These are phyloP conservation scores for Neomicropteryx cornuta DNA, from an alignment of 1,140 invertebrate genomes.

Conservation along the genomic window DNA sequence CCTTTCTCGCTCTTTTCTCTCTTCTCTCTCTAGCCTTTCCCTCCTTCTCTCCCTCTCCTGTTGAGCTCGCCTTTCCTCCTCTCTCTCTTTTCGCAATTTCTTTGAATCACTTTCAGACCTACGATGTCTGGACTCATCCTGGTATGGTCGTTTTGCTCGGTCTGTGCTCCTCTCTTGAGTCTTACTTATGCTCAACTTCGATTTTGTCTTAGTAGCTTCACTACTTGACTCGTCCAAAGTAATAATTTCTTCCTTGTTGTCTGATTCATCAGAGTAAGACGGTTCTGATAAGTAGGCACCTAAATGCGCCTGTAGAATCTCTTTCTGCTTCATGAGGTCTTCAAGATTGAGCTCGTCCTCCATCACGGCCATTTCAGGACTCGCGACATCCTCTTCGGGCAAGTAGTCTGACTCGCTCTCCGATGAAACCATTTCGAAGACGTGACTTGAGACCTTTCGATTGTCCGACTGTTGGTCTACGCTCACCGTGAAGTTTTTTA, in stretches of 20 bases:
- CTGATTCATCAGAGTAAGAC: too few relatives aligned
- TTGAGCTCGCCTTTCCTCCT: slow-evolving; percentile 27
- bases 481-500: slow-evolving; percentile 25
- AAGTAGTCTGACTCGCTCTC: slow-evolving; percentile 56
- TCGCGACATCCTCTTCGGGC: slow-evolving; percentile 58
- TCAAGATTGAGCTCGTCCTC: slow-evolving; percentile 81
- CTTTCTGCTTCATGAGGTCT: slow-evolving; percentile 81
- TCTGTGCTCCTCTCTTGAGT: too few relatives aligned
- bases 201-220: too few relatives aligned
- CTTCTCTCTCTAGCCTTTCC: slow-evolving; percentile 14
- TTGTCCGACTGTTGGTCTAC: slow-evolving; percentile 20
- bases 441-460: slow-evolving; percentile 16
- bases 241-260: too few relatives aligned
- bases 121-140: too few relatives aligned
- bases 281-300: slow-evolving; percentile 47
- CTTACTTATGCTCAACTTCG: too few relatives aligned
- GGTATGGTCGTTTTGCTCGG: too few relatives aligned
- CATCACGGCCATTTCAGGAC: slow-evolving; percentile 62
- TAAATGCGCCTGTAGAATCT: slow-evolving; percentile 50
- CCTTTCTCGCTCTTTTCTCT: slow-evolving; percentile 22
- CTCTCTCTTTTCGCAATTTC: too few relatives aligned
- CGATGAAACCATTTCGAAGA: slow-evolving; percentile 55
- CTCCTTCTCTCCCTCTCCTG: slow-evolving; percentile 18
- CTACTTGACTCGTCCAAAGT: slow-evolving; percentile 25
- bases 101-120: too few relatives aligned